phyloP scores from a whole-genome alignment of 2,113 vertebrate genomes.

The Brachypodius melanocephalos region DNA sequence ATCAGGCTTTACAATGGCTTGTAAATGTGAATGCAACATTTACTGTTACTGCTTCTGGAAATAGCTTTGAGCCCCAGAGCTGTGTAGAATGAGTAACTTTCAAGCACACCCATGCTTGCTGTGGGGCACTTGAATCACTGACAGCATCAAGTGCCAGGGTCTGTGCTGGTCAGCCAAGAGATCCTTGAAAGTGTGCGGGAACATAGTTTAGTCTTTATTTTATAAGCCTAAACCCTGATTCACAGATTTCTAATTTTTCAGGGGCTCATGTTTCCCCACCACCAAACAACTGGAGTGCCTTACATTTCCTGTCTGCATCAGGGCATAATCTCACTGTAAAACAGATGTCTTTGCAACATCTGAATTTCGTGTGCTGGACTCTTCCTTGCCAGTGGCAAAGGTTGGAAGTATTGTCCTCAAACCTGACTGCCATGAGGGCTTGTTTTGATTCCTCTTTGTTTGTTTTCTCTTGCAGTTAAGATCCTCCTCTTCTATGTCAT shows the following conservation, averaged over 20 bases:
- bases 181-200: background rate
- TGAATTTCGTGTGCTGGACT: background rate
- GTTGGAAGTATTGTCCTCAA: background rate
- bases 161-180: background rate
- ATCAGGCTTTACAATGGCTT: background rate
- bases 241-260: background rate
- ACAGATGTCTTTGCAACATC: background rate
- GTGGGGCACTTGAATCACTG: background rate
- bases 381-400: background rate
- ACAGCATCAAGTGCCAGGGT: background rate
- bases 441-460: background rate
- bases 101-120: background rate
- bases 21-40: background rate
- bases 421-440: background rate
- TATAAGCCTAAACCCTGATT: background rate
- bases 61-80: background rate
- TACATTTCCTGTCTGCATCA: background rate
- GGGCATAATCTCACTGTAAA: background rate
- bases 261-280: background rate
- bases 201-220: fast-evolving
- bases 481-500: constrained; percentile 95
- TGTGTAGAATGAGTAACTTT: background rate
- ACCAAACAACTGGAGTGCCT: background rate
- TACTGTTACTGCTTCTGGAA: background rate
- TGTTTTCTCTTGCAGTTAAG: constrained; percentile 83